These are phyloP conservation scores for Protodeltote pygarga DNA, from an alignment of 2,888 invertebrate species.

Conservation along the genomic window DNA sequence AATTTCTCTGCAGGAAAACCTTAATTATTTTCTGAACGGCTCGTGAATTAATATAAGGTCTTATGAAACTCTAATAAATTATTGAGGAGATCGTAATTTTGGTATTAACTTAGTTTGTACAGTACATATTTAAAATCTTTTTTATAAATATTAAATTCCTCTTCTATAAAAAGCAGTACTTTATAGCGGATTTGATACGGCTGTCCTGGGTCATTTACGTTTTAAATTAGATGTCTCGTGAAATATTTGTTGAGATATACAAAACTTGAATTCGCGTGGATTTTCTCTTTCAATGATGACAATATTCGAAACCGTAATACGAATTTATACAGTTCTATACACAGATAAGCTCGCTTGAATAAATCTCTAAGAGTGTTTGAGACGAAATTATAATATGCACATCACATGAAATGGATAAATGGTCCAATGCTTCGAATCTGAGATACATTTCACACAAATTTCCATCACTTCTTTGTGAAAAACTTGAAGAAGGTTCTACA, in stretches of 20 bases:
- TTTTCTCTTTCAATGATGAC: conserved; percentile 9
- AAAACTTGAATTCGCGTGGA: too few species aligned
- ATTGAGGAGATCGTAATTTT: too few species aligned
- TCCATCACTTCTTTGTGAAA: background rate
- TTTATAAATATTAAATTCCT: too few species aligned
- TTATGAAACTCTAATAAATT: conserved; percentile 14
- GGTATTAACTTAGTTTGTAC: too few species aligned
- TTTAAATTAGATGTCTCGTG: background rate
- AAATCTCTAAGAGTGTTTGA: conserved; percentile 18
- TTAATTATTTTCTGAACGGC: conserved; percentile 25
- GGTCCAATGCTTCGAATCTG: background rate
- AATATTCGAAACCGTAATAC: conserved; percentile 21
- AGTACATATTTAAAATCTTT: too few species aligned
- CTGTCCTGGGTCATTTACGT: background rate
- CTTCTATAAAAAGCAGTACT: conserved; percentile 1
- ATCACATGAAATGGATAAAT: conserved; percentile 9
- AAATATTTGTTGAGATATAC: conserved; percentile 11
- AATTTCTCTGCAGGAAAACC: conserved; percentile 20
- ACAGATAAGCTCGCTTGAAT: conserved; percentile 11
- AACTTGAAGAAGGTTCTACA: background rate
- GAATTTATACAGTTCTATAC: conserved; percentile 12
- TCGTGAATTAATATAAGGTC: conserved; percentile 10
- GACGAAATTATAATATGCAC: conserved; percentile 10
- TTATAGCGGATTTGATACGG: conserved; percentile 5
- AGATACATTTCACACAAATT: conserved; percentile 4